A percentile compares a stretch with the other conserved stretches of the same genome.
phyloP scores from a whole-genome alignment of 2,888 invertebrate species.

The Hyposoter didymator region DNA sequence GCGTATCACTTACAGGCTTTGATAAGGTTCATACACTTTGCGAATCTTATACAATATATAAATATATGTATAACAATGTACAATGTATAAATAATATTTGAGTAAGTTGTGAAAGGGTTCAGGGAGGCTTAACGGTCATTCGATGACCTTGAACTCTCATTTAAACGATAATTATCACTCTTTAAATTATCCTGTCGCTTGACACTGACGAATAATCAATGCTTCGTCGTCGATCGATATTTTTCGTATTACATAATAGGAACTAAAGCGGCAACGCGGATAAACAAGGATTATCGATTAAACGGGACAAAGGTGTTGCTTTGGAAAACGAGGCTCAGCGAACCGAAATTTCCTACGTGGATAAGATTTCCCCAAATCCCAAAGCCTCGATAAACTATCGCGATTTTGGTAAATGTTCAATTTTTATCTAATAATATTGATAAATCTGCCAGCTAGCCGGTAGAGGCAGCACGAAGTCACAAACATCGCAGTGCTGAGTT shows the following conservation, averaged over 20 bases:
- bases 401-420: slow-evolving; percentile 54
- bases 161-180: slow-evolving; percentile 10
- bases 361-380: slow-evolving; percentile 45
- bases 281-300: slow-evolving; percentile 44
- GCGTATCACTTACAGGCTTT: slow-evolving; percentile 73
- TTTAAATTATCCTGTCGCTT: slow-evolving; percentile 46
- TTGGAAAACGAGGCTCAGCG: slow-evolving; percentile 23
- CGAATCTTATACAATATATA: slow-evolving; percentile 67
- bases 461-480: slow-evolving; percentile 63
- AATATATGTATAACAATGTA: slow-evolving; percentile 60
- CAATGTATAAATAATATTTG: slow-evolving; percentile 72
- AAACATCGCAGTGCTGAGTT: slow-evolving; percentile 50
- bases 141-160: slow-evolving; percentile 51
- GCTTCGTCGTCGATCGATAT: slow-evolving; percentile 39
- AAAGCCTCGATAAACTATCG: slow-evolving; percentile 61
- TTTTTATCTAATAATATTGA: slow-evolving; percentile 61
- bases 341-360: slow-evolving; percentile 16
- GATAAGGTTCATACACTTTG: slow-evolving; percentile 71
- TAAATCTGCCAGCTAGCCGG: slow-evolving; percentile 70
- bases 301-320: slow-evolving; percentile 20
- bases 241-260: slow-evolving; percentile 57
- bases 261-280: slow-evolving; percentile 62
- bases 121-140: slow-evolving; percentile 40
- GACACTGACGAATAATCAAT: slow-evolving; percentile 42
- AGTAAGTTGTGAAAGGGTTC: slow-evolving; percentile 68